These are phyloP conservation scores for Morus bassanus DNA, from an alignment of 2,797 vertebrate genomes.

Conservation along the genomic window DNA sequence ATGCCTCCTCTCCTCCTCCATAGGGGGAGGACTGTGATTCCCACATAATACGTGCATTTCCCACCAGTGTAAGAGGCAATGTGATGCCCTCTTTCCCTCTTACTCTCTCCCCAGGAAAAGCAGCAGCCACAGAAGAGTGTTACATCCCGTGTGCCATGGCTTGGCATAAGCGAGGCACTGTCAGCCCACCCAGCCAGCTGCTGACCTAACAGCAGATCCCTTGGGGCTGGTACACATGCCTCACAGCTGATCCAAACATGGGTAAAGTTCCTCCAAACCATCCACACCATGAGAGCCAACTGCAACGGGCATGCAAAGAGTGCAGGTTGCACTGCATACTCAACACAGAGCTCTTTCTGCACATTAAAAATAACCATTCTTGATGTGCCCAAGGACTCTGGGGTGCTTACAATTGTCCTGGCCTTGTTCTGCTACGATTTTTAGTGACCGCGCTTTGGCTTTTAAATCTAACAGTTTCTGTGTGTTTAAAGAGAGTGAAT, in stretches of 20 bases:
- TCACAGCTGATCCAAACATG: accelerated
- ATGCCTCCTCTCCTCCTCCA: not conserved
- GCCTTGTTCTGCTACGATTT: not conserved
- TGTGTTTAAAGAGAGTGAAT: not conserved
- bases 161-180: accelerated
- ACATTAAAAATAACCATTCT: not conserved
- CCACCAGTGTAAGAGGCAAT: not conserved
- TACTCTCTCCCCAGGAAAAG: not conserved
- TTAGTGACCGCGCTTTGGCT: not conserved
- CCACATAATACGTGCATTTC: not conserved
- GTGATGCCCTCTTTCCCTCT: not conserved
- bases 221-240: accelerated
- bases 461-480: not conserved
- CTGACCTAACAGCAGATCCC: not conserved
- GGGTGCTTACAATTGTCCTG: not conserved
- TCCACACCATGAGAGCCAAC: accelerated
- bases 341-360: not conserved
- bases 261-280: not conserved
- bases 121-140: not conserved
- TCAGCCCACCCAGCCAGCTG: not conserved
- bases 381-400: accelerated
- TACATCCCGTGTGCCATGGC: accelerated
- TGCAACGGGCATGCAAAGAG: not conserved
- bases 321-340: not conserved
- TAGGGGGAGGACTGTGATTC: accelerated